A percentile compares a stretch with the other conserved stretches of the same genome.
phyloP scores from a whole-genome alignment of 2,888 invertebrate genomes.

The Dryobota labecula region DNA sequence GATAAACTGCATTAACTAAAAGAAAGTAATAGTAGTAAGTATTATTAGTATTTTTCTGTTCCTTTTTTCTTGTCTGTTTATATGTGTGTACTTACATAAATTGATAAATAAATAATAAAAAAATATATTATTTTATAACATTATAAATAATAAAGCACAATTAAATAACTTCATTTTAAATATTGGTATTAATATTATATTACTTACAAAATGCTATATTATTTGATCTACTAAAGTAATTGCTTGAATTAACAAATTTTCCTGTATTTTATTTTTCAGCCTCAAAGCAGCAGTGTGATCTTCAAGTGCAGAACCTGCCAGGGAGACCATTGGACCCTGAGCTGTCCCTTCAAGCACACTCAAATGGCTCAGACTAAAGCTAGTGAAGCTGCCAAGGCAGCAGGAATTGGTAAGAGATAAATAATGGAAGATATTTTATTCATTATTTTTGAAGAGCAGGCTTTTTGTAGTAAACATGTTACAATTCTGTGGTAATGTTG shows the following conservation, averaged over 20 bases:
- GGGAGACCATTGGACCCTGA: conserved; percentile 99
- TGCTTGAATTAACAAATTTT: not conserved
- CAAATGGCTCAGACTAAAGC: conserved; percentile 93
- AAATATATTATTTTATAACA: too few relatives aligned
- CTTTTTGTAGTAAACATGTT: not conserved
- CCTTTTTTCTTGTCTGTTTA: too few relatives aligned
- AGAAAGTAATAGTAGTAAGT: not conserved
- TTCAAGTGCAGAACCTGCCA: conserved; percentile 97
- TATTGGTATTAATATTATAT: too few relatives aligned
- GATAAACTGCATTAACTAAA: not conserved
- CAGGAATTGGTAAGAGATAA: conserved; percentile 72
- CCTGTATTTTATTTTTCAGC: conserved; percentile 75
- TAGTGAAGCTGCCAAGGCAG: conserved; percentile 82
- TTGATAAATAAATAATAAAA: too few relatives aligned
- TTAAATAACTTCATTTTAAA: not conserved
- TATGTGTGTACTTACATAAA: too few relatives aligned
- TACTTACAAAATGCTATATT: not conserved
- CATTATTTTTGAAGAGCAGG: not conserved
- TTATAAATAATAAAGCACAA: too few relatives aligned
- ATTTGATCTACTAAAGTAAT: not conserved
- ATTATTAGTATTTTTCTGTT: too few relatives aligned
- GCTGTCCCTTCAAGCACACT: conserved; percentile 99
- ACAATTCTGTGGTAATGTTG: not conserved
- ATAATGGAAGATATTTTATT: not conserved
- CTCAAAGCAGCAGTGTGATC: conserved; percentile 92